Evolutionary conservation across 2,888 invertebrate species (phyloP), one percentile per base, ranked within the genome.

Genomic region (Phymatocera aterrima): DNA sequence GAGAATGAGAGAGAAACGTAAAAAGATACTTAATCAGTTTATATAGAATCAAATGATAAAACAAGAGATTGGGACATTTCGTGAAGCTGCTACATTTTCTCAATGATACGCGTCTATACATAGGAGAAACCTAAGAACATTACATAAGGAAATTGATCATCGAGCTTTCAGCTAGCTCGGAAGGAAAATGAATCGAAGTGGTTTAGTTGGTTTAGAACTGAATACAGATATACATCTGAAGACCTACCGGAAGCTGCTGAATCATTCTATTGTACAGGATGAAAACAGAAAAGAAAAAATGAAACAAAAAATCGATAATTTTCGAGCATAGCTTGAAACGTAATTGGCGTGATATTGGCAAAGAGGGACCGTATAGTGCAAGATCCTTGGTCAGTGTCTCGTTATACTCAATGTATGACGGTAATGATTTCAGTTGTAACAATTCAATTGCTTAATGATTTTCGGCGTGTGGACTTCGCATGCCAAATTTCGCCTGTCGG

Each of bases 371-470:
- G 48, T 51, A n/a, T n/a, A 28, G 28, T 70, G 51, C 48, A 46
- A 70, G 31, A 70, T 70, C 46, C 70, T 70, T 70, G 70, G 70
- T 70, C 48, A 51, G 70, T 34, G 70, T 70, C 70, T 79, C 80
- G 88, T 89, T 88, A 89, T 89, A 88, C 89, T 88, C 89, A 88
- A 89, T 87, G 78, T n/a, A n/a, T 43, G 21, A 54, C 70, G 51
- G 48, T 18, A 70, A 70, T 70, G 70, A 70, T 70, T 70, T 70
- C 70, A 18, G n/a, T 70, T 48, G 28, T 31, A 15, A n/a, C 8
- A 70, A 70, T 51, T 70, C 70, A 51, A 70, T 70, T 70, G 15
- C 51, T 70, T 15, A 68, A 75, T 65, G 87, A 87, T 88, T 88
- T 86, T 86, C 8, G 87, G 85, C 85, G 85, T 86, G 87, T 87